A percentile compares a stretch with the other conserved stretches of the same genome.
Evolutionary conservation across 2,888 invertebrate genomes (phyloP).

Genomic region (Yponomeuta cagnagella): DNA sequence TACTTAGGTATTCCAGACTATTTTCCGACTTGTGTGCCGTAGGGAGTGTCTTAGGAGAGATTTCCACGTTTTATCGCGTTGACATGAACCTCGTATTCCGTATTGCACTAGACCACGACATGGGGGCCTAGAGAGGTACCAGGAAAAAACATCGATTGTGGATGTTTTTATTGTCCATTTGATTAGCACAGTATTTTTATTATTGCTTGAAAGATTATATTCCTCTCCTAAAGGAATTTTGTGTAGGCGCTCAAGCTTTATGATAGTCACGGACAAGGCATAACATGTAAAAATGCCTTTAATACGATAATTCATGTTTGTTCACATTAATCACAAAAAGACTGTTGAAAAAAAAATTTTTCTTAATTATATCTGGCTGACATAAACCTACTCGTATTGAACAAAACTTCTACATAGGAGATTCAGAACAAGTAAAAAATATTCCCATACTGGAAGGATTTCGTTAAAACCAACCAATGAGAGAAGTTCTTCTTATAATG

Average conservation of each 20-base stretch:
- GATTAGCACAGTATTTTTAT: neutral
- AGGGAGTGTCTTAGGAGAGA: conserved; percentile 25
- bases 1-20: neutral
- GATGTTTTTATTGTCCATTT: neutral
- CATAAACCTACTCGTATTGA: no score
- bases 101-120: conserved; percentile 48
- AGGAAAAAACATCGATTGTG: neutral
- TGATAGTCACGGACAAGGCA: no score
- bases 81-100: conserved; percentile 52
- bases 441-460: no score
- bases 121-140: neutral
- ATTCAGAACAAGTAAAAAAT: no score
- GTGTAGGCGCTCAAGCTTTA: neutral
- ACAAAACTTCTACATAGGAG: no score
- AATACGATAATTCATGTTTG: no score
- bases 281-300: no score
- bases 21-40: neutral
- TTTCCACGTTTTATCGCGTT: conserved; percentile 51
- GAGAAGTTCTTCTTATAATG: no score
- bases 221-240: neutral
- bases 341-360: no score
- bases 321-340: no score
- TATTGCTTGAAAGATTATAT: neutral
- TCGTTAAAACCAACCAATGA: no score
- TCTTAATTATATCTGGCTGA: no score